Percentiles rank a stretch among this genome's conserved stretches.
These are phyloP conservation scores for Melanotaenia maccullochi DNA, from an alignment of 2,797 vertebrate species.

Conservation along the genomic window DNA sequence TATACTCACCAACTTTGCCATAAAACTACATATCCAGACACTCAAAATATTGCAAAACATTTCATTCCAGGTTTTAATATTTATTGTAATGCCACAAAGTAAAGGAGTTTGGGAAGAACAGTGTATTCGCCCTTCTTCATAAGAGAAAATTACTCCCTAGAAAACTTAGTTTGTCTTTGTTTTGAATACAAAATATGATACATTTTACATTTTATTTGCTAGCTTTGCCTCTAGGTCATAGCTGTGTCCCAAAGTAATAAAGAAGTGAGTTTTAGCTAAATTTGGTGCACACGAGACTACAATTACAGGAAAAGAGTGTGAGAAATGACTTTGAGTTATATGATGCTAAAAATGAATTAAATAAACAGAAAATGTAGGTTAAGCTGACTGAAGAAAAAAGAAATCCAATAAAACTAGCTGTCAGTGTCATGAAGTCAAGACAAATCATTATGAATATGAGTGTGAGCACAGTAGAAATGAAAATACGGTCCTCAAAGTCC, in stretches of 20 bases:
- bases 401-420: constrained; percentile 47
- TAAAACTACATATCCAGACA: too few relatives aligned
- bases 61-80: not conserved
- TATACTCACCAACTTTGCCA: too few relatives aligned
- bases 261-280: constrained; percentile 40
- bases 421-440: constrained; percentile 28
- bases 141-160: constrained; percentile 8
- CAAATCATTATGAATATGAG: constrained; percentile 22
- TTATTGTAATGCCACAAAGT: not conserved
- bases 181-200: constrained; percentile 30
- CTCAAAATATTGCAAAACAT: not conserved
- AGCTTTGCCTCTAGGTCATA: not conserved
- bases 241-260: constrained; percentile 50
- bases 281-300: constrained; percentile 13
- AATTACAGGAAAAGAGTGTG: constrained; percentile 12
- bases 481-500: constrained; percentile 17
- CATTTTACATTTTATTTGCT: constrained; percentile 21
- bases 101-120: constrained; percentile 2
- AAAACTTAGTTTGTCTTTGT: constrained; percentile 29
- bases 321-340: constrained; percentile 37
- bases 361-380: constrained; percentile 29
- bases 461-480: constrained; percentile 17
- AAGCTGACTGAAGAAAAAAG: constrained; percentile 1
- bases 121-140: not conserved
- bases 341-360: not conserved